Conservation (phyloP, 2,888 invertebrate species). For the Tyria jacobaeae region DNA sequence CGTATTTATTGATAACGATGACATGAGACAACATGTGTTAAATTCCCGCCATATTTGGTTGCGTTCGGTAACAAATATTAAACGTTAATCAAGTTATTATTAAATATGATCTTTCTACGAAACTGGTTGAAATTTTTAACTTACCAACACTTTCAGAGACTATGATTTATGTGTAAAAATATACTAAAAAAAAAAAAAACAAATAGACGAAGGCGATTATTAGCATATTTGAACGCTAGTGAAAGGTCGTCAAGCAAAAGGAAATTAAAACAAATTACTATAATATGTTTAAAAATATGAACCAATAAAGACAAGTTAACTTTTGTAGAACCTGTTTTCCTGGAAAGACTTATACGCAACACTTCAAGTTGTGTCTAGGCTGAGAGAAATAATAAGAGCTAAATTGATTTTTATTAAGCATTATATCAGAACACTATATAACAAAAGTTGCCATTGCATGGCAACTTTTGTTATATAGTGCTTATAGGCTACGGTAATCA, state of each 20-base stretch:
- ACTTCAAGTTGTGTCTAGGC: too few species aligned
- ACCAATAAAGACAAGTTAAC: too few species aligned
- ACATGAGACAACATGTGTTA: background rate
- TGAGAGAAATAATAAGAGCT: too few species aligned
- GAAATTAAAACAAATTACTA: background rate
- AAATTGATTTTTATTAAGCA: too few species aligned
- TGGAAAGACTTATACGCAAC: too few species aligned
- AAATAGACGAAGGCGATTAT: background rate
- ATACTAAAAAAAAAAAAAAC: background rate
- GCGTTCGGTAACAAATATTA: conserved; percentile 24
- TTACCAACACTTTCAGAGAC: background rate
- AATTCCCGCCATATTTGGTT: conserved; percentile 25
- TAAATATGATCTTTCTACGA: conserved; percentile 11
- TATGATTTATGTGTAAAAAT: conserved; percentile 1
- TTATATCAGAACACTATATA: too few species aligned
- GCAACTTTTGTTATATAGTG: too few species aligned
- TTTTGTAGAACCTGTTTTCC: too few species aligned
- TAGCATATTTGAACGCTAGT: background rate
- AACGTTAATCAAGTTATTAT: conserved; percentile 16
- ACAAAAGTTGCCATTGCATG: too few species aligned
- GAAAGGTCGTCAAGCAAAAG: background rate
- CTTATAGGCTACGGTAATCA: too few species aligned
- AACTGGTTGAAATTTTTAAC: conserved; percentile 8
- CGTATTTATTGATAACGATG: background rate
- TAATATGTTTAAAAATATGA: too few species aligned